phyloP scores from a whole-genome alignment of 2,888 invertebrate species.

The Perithous albicinctus region DNA sequence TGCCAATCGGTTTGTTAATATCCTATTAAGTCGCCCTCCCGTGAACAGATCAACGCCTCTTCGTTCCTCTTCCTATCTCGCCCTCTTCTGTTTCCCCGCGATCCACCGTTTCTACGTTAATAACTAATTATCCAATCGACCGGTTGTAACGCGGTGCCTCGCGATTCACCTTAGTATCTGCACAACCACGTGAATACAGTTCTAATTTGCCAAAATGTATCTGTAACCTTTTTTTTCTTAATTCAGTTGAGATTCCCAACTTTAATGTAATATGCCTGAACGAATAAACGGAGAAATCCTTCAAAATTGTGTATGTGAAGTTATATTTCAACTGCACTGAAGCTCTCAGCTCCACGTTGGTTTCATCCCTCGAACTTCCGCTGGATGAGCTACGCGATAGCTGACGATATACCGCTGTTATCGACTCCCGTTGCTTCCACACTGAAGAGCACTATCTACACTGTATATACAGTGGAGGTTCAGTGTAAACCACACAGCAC shows the following conservation, averaged over 20 bases:
- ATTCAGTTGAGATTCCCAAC: not conserved
- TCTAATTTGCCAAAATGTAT: not conserved
- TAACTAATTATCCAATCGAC: slow-evolving; percentile 79
- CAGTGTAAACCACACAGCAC: not conserved
- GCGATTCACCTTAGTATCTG: not conserved
- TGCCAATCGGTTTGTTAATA: slow-evolving; percentile 79
- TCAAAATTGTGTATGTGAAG: not conserved
- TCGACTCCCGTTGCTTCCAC: slow-evolving; percentile 34
- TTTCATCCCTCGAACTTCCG: slow-evolving; percentile 35
- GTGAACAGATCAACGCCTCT: slow-evolving; percentile 18
- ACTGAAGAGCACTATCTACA: slow-evolving; percentile 16
- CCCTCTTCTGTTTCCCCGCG: slow-evolving; percentile 67
- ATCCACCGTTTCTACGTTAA: slow-evolving; percentile 71
- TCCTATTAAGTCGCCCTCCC: slow-evolving; percentile 78
- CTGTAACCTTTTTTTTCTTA: not conserved
- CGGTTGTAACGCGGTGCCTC: slow-evolving; percentile 20
- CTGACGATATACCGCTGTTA: slow-evolving; percentile 15
- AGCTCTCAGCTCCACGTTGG: slow-evolving; percentile 13
- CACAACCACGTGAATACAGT: not conserved
- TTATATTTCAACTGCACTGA: slow-evolving; percentile 14
- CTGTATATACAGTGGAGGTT: not conserved
- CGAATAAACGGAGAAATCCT: not conserved
- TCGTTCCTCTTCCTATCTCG: slow-evolving; percentile 23
- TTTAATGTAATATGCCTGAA: not conserved
- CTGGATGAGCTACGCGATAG: slow-evolving; percentile 6